Evolutionary conservation across 1,140 invertebrate species (phyloP), one percentile per base, ranked within the genome.

Genomic region (Dermatophagoides farinae): DNA sequence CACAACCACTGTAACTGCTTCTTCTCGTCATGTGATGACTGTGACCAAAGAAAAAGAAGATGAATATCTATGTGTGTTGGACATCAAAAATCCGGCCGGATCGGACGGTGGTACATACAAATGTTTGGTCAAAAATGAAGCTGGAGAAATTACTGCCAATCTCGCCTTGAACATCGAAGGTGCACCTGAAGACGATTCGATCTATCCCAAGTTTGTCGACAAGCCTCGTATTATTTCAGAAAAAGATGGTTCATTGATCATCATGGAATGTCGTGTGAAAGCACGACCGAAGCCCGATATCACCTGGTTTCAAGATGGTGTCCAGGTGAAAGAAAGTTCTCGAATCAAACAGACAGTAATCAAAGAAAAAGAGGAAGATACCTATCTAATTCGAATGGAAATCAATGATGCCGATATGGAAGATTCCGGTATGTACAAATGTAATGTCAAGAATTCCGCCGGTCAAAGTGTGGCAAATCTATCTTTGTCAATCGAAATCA

Each of bases 341-440:
- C 86, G 86, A 75, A 82, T 89, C 57, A 78, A 79, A 46, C 80
- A 79, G 69, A 82, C 79, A 71, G 79, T 90, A 66, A 78, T 73
- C 31, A 73, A 82, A 62, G 80, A 88, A 70, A 16, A 20, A 18
- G 81, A 81, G 64, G 81, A 86, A 65, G 83, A 88, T 66, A 79
- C 87, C 66, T 97, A 91, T 71, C 85, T 88, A 57, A 87, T 91
- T 44, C 82, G 85, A 70, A 73, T 97, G 61, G 86, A 89, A 72
- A 76, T 97, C 11, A 83, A 85, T 70, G 62, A 64, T 50, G 64
- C 65, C 50, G 83, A 92, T 72, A 88, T 93, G 78, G 83, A 82
- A 68, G 92, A 98, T 76, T 92, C 91, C 66, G 95, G 95, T 43
- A 77, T 95, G 39, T 99, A 97, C 76, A 97, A 97, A 73, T 96